Percentiles rank a stretch among this genome's conserved stretches.
These are phyloP conservation scores for Ailuropoda melanoleuca DNA, from an alignment of 2,113 vertebrate species.

Conservation along the genomic window DNA sequence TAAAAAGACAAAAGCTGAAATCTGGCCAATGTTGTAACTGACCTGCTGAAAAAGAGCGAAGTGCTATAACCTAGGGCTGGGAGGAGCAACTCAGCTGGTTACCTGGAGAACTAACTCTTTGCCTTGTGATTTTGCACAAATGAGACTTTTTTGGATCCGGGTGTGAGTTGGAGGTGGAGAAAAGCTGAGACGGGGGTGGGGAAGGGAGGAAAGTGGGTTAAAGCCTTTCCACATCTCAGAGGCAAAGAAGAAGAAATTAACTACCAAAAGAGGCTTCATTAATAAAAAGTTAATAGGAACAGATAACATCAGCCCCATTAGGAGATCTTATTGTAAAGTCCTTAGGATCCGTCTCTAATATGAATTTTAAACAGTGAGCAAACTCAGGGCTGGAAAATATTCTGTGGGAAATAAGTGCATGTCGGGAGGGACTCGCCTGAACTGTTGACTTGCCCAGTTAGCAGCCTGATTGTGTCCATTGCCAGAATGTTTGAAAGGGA, in stretches of 20 bases:
- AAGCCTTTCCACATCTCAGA: neutral
- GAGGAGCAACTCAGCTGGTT: neutral
- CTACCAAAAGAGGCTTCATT: neutral
- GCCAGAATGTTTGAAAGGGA: neutral
- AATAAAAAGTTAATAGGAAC: conserved; percentile 48
- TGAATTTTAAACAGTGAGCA: neutral
- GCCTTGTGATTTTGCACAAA: neutral
- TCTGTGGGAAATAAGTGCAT: neutral
- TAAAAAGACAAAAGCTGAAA: neutral
- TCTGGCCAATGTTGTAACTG: neutral
- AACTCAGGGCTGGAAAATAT: neutral
- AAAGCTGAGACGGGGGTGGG: neutral
- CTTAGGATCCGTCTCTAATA: neutral
- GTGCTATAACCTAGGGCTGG: fast-evolving
- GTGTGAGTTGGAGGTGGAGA: neutral
- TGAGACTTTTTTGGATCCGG: neutral
- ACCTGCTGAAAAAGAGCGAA: conserved; percentile 13
- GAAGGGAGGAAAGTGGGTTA: neutral
- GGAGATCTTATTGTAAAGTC: neutral
- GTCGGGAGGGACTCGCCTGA: neutral
- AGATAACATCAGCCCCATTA: neutral
- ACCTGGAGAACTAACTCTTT: neutral
- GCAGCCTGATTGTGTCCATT: neutral
- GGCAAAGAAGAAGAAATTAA: neutral
- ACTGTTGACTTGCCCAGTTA: neutral